Base-by-base conservation (phyloP, 2,888 invertebrate genomes). In the Kuschelorhynchus macadamiae region DNA sequence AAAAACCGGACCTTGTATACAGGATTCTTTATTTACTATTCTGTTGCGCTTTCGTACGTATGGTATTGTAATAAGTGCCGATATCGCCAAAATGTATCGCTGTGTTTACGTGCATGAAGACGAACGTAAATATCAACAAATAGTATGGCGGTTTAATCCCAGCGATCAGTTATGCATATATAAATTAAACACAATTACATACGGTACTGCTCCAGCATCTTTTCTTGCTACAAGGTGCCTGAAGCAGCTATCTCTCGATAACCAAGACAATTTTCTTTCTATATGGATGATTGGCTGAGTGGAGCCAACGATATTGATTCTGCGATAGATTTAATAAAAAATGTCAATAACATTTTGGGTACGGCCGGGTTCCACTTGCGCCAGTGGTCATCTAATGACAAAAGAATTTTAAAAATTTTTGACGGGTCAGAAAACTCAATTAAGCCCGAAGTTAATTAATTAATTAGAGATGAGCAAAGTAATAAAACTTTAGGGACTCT, bases 11-110 rank as follows among this genome's bases (percentile, higher is more conserved):
- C 65, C 69, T 1, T 59, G 33, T 12, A 20, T 63, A 52, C 67
- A 56, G 21, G 49, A 49, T 25, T 69, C 71, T 50, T 33, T 75
- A 25, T 70, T 74, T 50, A 21, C 61, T 9, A 74, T 74, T 12
- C 12, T 74, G 9, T 11, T 72, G 1, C 32, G 73, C 8, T 74
- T 74, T 60, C 17, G 76, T 17, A 52, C 33, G 21, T 63, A 73
- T 44, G 42, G 39, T n/a, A 50, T 67, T 42, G 74, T 72, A 9
- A 42, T 76, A 5, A 68, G 57, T 16, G 73, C 73, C 1, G 77
- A 77, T 55, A 72, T 75, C 9, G 61, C 17, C 7, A 73, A 74
- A 49, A 76, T 76, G 75, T 75, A 71, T 44, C n/a, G 75, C 16
- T 71, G 72, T 42, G 62, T 76, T 32, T 39, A 69, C 8, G 44